Base-by-base conservation (phyloP, 2,113 vertebrate species). In the Cyprinodon brontotheroides region DNA sequence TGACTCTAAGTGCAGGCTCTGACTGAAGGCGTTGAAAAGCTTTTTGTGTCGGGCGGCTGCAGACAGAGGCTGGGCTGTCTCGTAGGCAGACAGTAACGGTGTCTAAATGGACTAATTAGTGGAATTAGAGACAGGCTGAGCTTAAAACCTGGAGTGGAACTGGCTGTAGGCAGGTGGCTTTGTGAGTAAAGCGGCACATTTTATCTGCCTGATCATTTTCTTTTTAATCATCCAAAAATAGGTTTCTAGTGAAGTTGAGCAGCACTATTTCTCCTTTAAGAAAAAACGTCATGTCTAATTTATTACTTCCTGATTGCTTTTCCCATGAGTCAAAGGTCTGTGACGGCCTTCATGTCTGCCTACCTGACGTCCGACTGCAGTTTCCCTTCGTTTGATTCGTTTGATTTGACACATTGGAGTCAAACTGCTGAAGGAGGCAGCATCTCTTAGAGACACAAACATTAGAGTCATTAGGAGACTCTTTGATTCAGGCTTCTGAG, bases 101-200 rank as follows among this genome's bases (percentile, higher is more conserved):
- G 70, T 88, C 84, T 90, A 91, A 92, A 91, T 90, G 86, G 90
- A 93, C 87, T 92, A 91, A 93, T 94, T 91, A 91, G 91, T 74
- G 65, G 82, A 83, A 89, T 93, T 92, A 91, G 87, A 89, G 81
- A 79, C 89, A 93, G 82, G 84, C 88, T 86, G 82, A 90, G 89
- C 81, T 86, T 90, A 81, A 43, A 47, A 72, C 38, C 57, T 68
- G 84, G 86, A 89, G 89, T 80, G 90, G 89, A 93, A 93, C 93
- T 86, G 86, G 83, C 91, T 89, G 79, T 83, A 83, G 88, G 89
- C 89, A 78, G 84, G 74, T 86, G 83, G 87, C 83, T 78, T 76
- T 48, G 65, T 87, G 79, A 90, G 88, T 88, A 81, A 87, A 68
- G 85, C 9, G 85, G 90, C 84, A 84, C 85, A 91, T 87, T 89